Evolutionary conservation across 1,140 invertebrate genomes (phyloP).

Genomic region (Drosophila sturtevanti): DNA sequence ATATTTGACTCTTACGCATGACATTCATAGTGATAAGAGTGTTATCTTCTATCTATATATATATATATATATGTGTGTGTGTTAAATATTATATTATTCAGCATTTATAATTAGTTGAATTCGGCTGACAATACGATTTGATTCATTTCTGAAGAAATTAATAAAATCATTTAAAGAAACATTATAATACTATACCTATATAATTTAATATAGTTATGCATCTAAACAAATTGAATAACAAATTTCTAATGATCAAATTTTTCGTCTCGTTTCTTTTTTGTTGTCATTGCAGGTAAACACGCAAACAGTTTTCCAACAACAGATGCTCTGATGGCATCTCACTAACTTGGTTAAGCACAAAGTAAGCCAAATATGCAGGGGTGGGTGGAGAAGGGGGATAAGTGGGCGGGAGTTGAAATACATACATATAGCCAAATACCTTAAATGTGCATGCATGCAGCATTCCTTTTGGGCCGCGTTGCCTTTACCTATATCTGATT

Average conservation of each 20-base stretch:
- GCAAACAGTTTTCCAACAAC: conserved; percentile 38
- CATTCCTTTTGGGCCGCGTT: conserved; percentile 54
- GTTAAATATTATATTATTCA: too few relatives aligned
- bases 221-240: conserved; percentile 59
- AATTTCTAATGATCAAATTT: not conserved
- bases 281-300: conserved; percentile 73
- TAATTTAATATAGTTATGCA: conserved; percentile 35
- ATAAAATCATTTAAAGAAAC: too few relatives aligned
- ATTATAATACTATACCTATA: too few relatives aligned
- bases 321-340: conserved; percentile 41
- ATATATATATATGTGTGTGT: not conserved
- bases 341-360: conserved; percentile 27
- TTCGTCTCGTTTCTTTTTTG: conserved; percentile 24
- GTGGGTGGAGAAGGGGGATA: not conserved
- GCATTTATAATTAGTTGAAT: too few relatives aligned
- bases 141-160: too few relatives aligned
- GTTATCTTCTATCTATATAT: too few relatives aligned
- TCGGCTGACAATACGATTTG: too few relatives aligned
- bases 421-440: conserved; percentile 70
- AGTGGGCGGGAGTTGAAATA: not conserved
- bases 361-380: conserved; percentile 26
- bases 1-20: too few relatives aligned
- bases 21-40: too few relatives aligned
- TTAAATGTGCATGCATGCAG: conserved; percentile 74
- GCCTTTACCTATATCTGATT: conserved; percentile 77